Conservation (phyloP, 2,888 invertebrate species). For the Spodoptera picta region DNA sequence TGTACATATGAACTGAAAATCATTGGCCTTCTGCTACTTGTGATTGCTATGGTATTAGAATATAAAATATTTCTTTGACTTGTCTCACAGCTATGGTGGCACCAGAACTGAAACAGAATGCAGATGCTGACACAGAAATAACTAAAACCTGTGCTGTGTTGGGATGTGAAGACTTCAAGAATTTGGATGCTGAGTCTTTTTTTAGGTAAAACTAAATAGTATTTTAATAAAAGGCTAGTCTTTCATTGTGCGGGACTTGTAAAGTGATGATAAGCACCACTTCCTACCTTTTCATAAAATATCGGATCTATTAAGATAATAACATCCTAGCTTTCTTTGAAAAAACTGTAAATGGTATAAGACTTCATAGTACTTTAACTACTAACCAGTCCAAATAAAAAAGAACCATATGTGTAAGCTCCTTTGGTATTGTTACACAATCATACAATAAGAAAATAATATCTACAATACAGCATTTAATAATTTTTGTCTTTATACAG, state of each 20-base stretch:
- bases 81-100: slow-evolving; percentile 82
- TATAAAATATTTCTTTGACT: neutral
- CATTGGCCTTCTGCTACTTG: too few relatives aligned
- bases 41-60: neutral
- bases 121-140: slow-evolving; percentile 76
- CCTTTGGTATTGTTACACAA: neutral
- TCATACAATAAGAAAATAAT: neutral
- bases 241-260: too few relatives aligned
- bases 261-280: too few relatives aligned
- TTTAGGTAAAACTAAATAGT: slow-evolving; percentile 70
- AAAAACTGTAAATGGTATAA: too few relatives aligned
- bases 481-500: slow-evolving; percentile 56
- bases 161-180: slow-evolving; percentile 84
- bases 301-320: too few relatives aligned
- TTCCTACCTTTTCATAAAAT: too few relatives aligned
- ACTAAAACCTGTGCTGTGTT: slow-evolving; percentile 83
- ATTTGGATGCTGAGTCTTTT: slow-evolving; percentile 77
- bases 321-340: too few relatives aligned
- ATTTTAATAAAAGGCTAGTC: neutral
- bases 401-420: too few relatives aligned
- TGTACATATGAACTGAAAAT: neutral
- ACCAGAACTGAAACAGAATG: slow-evolving; percentile 80
- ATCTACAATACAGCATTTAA: neutral
- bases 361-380: too few relatives aligned
- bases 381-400: too few relatives aligned